Conservation (phyloP, 2,797 vertebrate species). For the Alfaro cultratus region DNA sequence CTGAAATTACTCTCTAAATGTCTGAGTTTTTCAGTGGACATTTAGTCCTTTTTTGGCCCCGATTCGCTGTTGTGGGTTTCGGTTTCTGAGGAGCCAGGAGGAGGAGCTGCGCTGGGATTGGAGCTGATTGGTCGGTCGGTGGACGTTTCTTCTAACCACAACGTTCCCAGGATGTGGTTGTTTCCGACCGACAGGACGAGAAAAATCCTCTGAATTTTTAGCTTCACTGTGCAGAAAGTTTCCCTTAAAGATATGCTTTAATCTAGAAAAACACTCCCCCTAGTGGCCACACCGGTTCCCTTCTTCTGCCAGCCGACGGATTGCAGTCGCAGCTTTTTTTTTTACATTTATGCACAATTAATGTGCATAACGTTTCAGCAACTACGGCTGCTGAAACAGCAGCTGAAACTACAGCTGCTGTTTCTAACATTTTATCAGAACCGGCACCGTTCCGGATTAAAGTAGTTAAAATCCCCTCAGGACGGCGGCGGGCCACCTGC, state of each 20-base stretch:
- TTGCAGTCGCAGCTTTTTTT: background rate
- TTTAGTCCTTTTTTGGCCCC: too few relatives aligned
- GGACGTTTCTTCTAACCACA: constrained; percentile 23
- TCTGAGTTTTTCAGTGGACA: too few relatives aligned
- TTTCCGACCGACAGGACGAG: constrained; percentile 8
- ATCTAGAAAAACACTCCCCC: background rate
- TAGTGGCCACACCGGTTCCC: background rate
- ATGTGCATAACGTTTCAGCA: too few relatives aligned
- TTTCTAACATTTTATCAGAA: background rate
- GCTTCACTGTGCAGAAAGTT: constrained; percentile 11
- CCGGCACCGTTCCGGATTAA: background rate
- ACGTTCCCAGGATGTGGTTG: constrained; percentile 29
- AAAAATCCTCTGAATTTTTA: background rate
- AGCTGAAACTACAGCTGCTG: too few relatives aligned
- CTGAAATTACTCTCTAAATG: too few relatives aligned
- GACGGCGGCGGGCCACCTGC: background rate
- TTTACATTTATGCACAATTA: background rate
- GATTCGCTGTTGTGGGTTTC: constrained; percentile 25
- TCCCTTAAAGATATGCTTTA: constrained; percentile 1
- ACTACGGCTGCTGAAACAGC: too few relatives aligned
- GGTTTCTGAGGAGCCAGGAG: constrained; percentile 32
- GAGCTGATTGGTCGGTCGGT: constrained; percentile 29
- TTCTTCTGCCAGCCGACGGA: background rate
- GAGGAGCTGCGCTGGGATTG: constrained; percentile 10
- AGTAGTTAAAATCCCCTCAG: too few relatives aligned